Conservation (phyloP, 2,797 vertebrate species). For the Xenopus petersii region DNA sequence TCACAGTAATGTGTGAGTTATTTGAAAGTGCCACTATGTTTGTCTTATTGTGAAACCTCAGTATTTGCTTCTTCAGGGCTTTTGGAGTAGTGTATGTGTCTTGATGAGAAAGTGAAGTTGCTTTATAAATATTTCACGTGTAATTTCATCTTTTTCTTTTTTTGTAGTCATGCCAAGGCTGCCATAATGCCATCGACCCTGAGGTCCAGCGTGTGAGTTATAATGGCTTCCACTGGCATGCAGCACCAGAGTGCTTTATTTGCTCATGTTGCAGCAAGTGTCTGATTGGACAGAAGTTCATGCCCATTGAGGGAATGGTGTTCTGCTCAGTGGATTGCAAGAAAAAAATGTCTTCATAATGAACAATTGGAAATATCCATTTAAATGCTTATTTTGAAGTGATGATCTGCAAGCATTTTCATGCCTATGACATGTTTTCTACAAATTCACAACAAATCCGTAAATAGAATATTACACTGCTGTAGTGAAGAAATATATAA, state of each 20-base stretch:
- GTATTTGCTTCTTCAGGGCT: no score
- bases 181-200: constrained; percentile 83
- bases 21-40: no score
- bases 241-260: constrained; percentile 80
- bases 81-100: no score
- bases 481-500: no score
- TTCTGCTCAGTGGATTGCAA: constrained; percentile 94
- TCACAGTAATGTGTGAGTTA: no score
- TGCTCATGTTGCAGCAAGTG: constrained; percentile 91
- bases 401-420: neutral
- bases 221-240: constrained; percentile 91
- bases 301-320: constrained; percentile 82
- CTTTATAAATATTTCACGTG: no score
- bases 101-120: no score
- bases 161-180: constrained; percentile 80
- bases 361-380: neutral
- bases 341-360: constrained; percentile 77
- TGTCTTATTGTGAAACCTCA: no score
- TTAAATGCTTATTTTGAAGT: neutral
- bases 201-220: constrained; percentile 92
- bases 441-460: neutral
- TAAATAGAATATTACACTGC: no score
- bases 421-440: neutral
- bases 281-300: constrained; percentile 90
- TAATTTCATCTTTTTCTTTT: constrained; percentile 7